phyloP scores from a whole-genome alignment of 2,113 vertebrate genomes.

The Dissostichus mawsoni region DNA sequence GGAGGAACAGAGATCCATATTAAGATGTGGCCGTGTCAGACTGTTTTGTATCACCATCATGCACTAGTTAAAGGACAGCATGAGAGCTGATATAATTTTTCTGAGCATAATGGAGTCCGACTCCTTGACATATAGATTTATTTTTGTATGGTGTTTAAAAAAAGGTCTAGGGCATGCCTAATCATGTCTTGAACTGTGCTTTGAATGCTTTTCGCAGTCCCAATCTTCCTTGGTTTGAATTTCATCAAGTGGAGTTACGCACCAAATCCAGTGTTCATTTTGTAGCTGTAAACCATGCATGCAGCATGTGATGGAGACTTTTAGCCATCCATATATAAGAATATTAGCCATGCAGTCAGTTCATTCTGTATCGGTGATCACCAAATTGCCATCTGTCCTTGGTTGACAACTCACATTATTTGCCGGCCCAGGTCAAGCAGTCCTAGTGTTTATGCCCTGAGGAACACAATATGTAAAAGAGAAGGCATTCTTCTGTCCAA shows the following conservation, averaged over 20 bases:
- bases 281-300: neutral
- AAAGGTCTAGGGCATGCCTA: neutral
- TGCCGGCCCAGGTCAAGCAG: slow-evolving; percentile 11
- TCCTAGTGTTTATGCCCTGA: neutral
- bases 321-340: neutral
- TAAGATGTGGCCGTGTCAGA: slow-evolving; percentile 3
- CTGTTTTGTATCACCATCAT: neutral
- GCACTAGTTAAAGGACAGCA: neutral
- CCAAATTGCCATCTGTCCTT: neutral
- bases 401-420: slow-evolving; percentile 7
- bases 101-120: no score
- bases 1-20: neutral
- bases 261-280: neutral
- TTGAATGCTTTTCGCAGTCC: neutral
- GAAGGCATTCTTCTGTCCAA: slow-evolving; percentile 3
- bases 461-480: slow-evolving; percentile 1
- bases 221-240: slow-evolving; percentile 4
- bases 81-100: neutral
- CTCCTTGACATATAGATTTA: neutral
- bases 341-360: neutral
- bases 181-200: slow-evolving; percentile 11
- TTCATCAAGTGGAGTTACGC: neutral
- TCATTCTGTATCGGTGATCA: neutral
- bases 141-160: neutral
- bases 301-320: neutral